These are phyloP conservation scores for Saguinus imperator DNA, from an alignment of 2,113 vertebrate genomes.

Conservation along the genomic window DNA sequence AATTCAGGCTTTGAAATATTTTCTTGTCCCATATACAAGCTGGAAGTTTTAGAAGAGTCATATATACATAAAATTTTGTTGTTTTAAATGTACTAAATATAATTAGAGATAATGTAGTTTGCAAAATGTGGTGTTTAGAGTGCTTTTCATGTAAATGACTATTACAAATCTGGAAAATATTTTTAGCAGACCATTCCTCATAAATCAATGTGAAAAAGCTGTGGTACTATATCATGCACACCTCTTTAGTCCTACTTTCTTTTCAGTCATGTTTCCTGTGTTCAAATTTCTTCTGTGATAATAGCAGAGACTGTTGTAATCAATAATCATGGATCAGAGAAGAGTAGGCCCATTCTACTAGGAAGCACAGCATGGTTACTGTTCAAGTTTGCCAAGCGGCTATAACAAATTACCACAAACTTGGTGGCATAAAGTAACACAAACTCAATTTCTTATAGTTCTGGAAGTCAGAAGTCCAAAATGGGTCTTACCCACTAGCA, in stretches of 20 bases:
- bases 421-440: background rate
- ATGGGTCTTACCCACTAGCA: background rate
- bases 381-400: background rate
- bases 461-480: background rate
- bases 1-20: background rate
- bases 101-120: background rate
- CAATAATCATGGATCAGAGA: background rate
- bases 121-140: background rate
- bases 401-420: background rate
- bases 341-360: background rate
- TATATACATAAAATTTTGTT: background rate
- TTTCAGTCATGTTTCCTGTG: background rate
- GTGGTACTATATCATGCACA: background rate
- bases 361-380: background rate
- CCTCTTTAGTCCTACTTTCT: background rate
- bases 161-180: background rate
- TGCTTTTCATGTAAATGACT: background rate
- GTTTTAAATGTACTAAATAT: background rate
- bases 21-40: background rate
- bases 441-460: background rate
- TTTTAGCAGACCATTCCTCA: background rate
- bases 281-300: background rate
- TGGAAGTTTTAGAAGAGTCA: background rate
- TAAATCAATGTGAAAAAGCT: conserved; percentile 12
- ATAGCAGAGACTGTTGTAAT: background rate